phyloP scores from a whole-genome alignment of 2,888 invertebrate species.

The Nomada ruficornis region DNA sequence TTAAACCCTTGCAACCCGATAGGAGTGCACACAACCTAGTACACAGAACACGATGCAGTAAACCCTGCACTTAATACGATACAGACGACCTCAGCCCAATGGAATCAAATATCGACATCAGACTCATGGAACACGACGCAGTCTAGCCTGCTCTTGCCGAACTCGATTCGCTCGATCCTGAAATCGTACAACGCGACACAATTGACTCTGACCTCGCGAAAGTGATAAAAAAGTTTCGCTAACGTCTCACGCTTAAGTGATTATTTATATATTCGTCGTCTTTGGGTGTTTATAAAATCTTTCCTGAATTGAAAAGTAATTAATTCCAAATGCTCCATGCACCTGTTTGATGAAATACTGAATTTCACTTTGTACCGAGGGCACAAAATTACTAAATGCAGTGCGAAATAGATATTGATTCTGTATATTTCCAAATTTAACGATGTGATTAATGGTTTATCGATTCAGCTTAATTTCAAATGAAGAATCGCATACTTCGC shows the following conservation, averaged over 20 bases:
- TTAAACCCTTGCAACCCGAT: slow-evolving; percentile 18
- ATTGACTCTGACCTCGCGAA: not conserved
- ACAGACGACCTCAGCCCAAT: not conserved
- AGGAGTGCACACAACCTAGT: not conserved
- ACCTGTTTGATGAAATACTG: not conserved
- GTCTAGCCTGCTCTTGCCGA: not conserved
- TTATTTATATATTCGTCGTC: too few species aligned
- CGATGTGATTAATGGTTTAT: not conserved
- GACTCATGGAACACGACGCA: not conserved
- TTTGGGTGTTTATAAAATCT: too few species aligned
- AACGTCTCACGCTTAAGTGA: not conserved
- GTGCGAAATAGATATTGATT: not conserved
- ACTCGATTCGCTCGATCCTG: not conserved
- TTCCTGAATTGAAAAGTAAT: too few species aligned
- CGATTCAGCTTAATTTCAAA: too few species aligned
- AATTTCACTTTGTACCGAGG: not conserved
- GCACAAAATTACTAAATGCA: not conserved
- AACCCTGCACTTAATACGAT: slow-evolving; percentile 19
- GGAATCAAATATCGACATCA: slow-evolving; percentile 13
- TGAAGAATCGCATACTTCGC: not conserved
- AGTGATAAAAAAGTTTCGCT: too few species aligned
- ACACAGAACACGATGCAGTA: slow-evolving; percentile 8
- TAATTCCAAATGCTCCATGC: not conserved
- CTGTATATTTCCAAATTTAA: not conserved
- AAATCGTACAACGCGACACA: too few species aligned